Evolutionary conservation across 2,113 vertebrate species (phyloP).

Genomic region (Hippocampus comes): DNA sequence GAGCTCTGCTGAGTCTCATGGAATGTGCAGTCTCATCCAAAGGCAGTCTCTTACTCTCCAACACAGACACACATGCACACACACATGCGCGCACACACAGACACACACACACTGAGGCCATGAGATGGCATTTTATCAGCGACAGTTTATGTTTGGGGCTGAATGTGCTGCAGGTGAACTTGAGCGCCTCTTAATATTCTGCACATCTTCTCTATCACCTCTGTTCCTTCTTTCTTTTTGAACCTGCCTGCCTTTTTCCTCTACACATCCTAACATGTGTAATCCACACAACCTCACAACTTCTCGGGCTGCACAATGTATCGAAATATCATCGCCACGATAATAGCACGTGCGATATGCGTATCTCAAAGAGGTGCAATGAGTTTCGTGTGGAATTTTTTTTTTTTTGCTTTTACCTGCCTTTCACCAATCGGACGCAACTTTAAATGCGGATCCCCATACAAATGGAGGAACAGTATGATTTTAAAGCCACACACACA

Average conservation of each 20-base stretch:
- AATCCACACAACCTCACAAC: no score
- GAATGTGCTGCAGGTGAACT: slow-evolving; percentile 63
- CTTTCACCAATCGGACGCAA: no score
- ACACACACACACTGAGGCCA: background rate
- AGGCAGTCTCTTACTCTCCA: background rate
- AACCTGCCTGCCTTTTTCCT: slow-evolving; percentile 27
- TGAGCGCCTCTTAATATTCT: slow-evolving; percentile 63
- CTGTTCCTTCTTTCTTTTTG: slow-evolving; percentile 36
- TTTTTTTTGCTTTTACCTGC: no score
- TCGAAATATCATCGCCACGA: no score
- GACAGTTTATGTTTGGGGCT: slow-evolving; percentile 61
- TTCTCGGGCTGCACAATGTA: no score
- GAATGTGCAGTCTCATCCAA: background rate
- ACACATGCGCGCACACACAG: background rate
- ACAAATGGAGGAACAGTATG: no score
- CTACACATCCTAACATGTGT: slow-evolving; percentile 16
- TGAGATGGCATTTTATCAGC: slow-evolving; percentile 59
- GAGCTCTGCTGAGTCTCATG: background rate
- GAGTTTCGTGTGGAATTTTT: no score
- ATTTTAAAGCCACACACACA: no score
- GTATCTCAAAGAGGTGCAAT: no score
- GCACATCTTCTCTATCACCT: slow-evolving; percentile 60
- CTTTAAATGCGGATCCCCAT: no score
- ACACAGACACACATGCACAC: background rate
- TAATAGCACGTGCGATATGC: no score